These are phyloP conservation scores for Nemopilema nomurai DNA, from an alignment of 30 jellyfish, hydroid and myxozoan species.

Conservation along the genomic window DNA sequence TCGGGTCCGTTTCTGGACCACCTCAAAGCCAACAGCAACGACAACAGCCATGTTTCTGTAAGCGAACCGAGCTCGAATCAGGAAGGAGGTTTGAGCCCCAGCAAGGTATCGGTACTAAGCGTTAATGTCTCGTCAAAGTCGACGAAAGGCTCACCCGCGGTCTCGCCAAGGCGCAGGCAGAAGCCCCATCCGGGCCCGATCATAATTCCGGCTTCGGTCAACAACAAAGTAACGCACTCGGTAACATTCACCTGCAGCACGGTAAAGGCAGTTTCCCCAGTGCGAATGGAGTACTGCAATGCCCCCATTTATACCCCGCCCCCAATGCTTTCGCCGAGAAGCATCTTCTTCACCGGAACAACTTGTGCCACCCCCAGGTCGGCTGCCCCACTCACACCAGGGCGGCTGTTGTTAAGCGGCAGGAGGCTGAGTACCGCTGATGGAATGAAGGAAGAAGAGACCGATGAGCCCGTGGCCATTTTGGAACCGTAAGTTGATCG, in stretches of 20 bases:
- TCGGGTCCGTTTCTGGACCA: neutral
- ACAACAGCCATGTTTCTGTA: neutral
- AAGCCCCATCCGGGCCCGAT: conserved; percentile 98
- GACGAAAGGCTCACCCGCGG: conserved; percentile 35
- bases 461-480: conserved; percentile 46
- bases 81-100: conserved; percentile 22
- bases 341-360: conserved; percentile 90
- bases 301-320: conserved; percentile 97
- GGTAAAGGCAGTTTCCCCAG: conserved; percentile 62
- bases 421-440: conserved; percentile 74
- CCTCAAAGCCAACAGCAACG: neutral
- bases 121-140: conserved; percentile 27
- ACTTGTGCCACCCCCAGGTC: conserved; percentile 87
- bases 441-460: conserved; percentile 54
- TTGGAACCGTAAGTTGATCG: conserved; percentile 90
- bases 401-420: conserved; percentile 72
- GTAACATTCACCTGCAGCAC: conserved; percentile 72
- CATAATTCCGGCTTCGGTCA: conserved; percentile 92
- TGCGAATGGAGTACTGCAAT: conserved; percentile 42
- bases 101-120: conserved; percentile 26
- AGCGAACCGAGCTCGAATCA: neutral
- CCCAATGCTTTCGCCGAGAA: conserved; percentile 96
- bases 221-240: conserved; percentile 75
- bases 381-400: conserved; percentile 81
- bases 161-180: conserved; percentile 79